Percentiles rank a stretch among this genome's conserved stretches.
phyloP scores from a whole-genome alignment of 2,797 vertebrate species.

The Macrochelys suwanniensis region DNA sequence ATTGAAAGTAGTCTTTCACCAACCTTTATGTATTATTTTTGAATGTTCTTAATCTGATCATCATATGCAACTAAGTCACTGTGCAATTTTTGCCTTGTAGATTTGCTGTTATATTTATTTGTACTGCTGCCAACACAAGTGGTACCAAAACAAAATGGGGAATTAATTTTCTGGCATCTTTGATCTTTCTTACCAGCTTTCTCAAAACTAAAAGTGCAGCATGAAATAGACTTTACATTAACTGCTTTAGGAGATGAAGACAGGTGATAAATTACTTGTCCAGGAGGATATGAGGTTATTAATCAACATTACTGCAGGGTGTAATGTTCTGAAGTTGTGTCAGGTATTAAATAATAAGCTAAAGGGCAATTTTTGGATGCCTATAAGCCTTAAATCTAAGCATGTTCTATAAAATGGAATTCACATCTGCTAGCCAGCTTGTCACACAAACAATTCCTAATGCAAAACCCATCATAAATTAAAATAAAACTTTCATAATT shows the following conservation, averaged over 20 bases:
- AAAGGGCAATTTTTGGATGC: conserved; percentile 47
- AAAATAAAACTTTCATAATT: conserved; percentile 73
- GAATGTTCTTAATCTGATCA: neutral
- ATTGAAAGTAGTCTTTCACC: neutral
- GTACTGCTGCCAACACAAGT: neutral
- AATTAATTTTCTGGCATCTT: conserved; percentile 34
- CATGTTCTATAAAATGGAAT: conserved; percentile 71
- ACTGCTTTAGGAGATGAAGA: neutral
- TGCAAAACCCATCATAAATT: conserved; percentile 69
- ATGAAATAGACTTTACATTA: neutral
- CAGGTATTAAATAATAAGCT: conserved; percentile 57
- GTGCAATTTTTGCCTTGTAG: neutral
- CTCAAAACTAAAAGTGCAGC: conserved; percentile 25
- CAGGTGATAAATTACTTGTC: conserved; percentile 41
- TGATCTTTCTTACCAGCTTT: conserved; percentile 32
- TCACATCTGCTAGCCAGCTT: conserved; percentile 62
- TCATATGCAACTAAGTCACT: neutral
- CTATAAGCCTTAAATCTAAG: conserved; percentile 54
- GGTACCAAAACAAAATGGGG: conserved; percentile 22
- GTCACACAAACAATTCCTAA: conserved; percentile 56
- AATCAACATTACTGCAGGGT: conserved; percentile 50
- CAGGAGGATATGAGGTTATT: conserved; percentile 38
- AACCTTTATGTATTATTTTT: neutral
- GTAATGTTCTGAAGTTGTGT: conserved; percentile 12
- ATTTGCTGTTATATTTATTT: conserved; percentile 5